Evolutionary conservation across 2,113 vertebrate genomes (phyloP).

Genomic region (Serilophus lunatus): DNA sequence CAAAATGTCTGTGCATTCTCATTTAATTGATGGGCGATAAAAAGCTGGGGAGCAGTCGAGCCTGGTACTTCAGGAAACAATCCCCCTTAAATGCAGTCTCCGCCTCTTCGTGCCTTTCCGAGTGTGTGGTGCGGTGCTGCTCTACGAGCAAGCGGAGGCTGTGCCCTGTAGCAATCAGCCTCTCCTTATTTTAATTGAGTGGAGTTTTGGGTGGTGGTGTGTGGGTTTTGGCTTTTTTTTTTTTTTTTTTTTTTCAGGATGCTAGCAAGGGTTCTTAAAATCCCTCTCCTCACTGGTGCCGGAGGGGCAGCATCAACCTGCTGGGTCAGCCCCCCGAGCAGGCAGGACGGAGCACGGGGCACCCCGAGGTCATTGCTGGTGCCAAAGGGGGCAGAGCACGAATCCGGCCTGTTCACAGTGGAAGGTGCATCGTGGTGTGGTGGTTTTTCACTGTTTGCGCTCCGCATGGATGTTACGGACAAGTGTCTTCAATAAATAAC

Average conservation of each 20-base stretch:
- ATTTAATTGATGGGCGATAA: fast-evolving
- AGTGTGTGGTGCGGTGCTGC: not conserved
- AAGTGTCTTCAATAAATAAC: not conserved
- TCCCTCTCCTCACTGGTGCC: not conserved
- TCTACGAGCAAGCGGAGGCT: not conserved
- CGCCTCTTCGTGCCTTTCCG: fast-evolving
- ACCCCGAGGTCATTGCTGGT: not conserved
- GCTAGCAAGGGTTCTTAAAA: not conserved
- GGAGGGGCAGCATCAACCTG: not conserved
- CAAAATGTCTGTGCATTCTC: not conserved
- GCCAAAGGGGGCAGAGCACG: not conserved
- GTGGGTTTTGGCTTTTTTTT: no score
- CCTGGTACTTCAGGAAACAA: not conserved
- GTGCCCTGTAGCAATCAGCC: not conserved
- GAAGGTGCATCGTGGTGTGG: not conserved
- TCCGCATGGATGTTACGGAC: not conserved
- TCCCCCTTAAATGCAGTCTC: not conserved
- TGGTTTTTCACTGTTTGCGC: not conserved
- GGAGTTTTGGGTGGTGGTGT: no score
- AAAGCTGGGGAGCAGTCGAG: not conserved
- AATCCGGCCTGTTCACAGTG: not conserved
- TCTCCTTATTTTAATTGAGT: not conserved
- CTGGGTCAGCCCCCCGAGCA: not conserved
- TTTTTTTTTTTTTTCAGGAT: not conserved
- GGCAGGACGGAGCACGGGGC: not conserved